Conservation (phyloP, 2,888 invertebrate genomes). For the Athetis lepigone region DNA sequence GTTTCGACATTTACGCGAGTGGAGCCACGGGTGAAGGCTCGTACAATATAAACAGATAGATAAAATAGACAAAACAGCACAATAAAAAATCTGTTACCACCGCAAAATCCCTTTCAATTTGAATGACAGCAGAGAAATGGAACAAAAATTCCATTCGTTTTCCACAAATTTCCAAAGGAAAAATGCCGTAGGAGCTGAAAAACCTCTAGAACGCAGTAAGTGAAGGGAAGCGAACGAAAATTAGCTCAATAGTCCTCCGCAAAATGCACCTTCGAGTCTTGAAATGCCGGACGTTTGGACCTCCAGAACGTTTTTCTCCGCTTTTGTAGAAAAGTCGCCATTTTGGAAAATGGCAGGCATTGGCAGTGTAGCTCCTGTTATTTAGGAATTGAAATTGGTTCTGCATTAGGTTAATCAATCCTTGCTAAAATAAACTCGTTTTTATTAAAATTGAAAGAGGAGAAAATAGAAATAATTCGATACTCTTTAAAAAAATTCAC, state of each 20-base stretch:
- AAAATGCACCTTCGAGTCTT: slow-evolving; percentile 39
- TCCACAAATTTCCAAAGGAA: slow-evolving; percentile 37
- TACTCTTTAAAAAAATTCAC: too few relatives aligned
- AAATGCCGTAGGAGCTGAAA: slow-evolving; percentile 31
- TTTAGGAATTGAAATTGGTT: slow-evolving; percentile 11
- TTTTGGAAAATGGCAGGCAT: slow-evolving; percentile 32
- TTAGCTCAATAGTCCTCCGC: slow-evolving; percentile 56
- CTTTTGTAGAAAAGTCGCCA: slow-evolving; percentile 31
- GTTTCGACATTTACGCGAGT: too few relatives aligned
- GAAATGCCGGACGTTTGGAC: slow-evolving; percentile 46
- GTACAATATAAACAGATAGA: too few relatives aligned
- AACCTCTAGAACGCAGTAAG: slow-evolving; percentile 50
- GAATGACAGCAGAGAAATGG: background rate
- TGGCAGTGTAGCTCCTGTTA: slow-evolving; percentile 8
- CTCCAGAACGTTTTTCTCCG: slow-evolving; percentile 39
- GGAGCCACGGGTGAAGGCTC: too few relatives aligned
- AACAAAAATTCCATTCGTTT: slow-evolving; percentile 16
- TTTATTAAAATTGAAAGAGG: too few relatives aligned
- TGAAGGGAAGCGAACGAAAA: slow-evolving; percentile 59
- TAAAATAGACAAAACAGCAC: too few relatives aligned
- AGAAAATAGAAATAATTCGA: too few relatives aligned
- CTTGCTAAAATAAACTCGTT: too few relatives aligned
- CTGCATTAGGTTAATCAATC: slow-evolving; percentile 6
- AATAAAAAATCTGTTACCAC: background rate
- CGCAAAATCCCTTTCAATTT: background rate